These are phyloP conservation scores for Cherax quadricarinatus DNA, from an alignment of 1,140 invertebrate genomes.

Conservation along the genomic window DNA sequence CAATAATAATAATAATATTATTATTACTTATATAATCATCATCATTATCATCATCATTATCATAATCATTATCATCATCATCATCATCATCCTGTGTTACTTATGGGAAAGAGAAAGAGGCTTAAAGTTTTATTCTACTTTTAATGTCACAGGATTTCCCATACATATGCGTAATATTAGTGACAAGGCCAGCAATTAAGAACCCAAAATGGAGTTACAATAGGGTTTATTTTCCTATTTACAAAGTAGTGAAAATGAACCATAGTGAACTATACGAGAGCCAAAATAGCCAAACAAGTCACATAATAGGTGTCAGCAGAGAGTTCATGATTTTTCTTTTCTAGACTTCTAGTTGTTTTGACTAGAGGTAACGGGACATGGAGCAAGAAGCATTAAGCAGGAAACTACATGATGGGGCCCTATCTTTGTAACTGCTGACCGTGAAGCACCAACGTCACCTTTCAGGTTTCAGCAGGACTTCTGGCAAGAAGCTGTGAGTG, in stretches of 20 bases:
- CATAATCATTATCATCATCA: too few species aligned
- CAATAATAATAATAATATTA: too few species aligned
- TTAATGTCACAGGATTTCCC: constrained; percentile 73
- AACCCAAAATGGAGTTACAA: constrained; percentile 55
- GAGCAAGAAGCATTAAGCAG: constrained; percentile 62
- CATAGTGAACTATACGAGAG: constrained; percentile 63
- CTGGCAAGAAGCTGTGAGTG: background rate
- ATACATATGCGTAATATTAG: constrained; percentile 73
- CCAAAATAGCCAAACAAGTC: constrained; percentile 68
- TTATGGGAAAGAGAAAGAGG: constrained; percentile 10
- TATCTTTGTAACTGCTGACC: background rate
- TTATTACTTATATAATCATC: too few species aligned
- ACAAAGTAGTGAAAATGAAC: constrained; percentile 70
- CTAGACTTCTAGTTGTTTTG: constrained; percentile 64
- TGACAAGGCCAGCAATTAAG: constrained; percentile 70
- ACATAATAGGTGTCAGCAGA: constrained; percentile 62
- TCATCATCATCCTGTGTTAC: too few species aligned
- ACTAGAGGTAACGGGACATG: constrained; percentile 67
- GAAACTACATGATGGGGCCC: constrained; percentile 47
- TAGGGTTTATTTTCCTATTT: constrained; percentile 67
- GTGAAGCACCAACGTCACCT: background rate
- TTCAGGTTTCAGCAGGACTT: background rate
- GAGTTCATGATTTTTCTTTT: constrained; percentile 52
- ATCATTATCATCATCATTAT: too few species aligned
- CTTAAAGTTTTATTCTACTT: constrained; percentile 68